phyloP scores from a whole-genome alignment of 1,140 invertebrate genomes.

The Drosophila yakuba region DNA sequence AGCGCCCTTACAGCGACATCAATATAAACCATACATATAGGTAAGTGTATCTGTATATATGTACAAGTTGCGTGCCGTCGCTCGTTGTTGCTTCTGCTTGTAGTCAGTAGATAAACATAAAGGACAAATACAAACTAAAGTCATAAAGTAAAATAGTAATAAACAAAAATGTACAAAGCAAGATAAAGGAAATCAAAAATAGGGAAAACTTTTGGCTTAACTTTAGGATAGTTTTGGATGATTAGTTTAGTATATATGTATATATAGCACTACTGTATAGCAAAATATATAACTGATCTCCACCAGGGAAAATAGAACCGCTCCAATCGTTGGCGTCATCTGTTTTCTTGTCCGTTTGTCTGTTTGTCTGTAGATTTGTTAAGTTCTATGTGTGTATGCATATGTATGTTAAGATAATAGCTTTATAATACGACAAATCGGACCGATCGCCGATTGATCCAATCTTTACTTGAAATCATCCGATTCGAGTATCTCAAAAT shows the following conservation, averaged over 20 bases:
- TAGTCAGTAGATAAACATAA: constrained; percentile 3
- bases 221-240: neutral
- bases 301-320: constrained; percentile 40
- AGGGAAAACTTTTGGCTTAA: constrained; percentile 14
- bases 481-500: constrained; percentile 81
- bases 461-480: constrained; percentile 75
- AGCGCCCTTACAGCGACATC: constrained; percentile 46
- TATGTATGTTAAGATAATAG: constrained; percentile 59
- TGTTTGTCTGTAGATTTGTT: neutral
- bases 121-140: constrained; percentile 13
- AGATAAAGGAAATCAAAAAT: neutral
- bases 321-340: constrained; percentile 16
- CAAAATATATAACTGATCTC: constrained; percentile 31
- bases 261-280: constrained; percentile 15
- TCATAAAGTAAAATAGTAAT: constrained; percentile 20
- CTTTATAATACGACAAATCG: constrained; percentile 62
- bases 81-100: neutral
- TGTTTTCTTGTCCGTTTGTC: constrained; percentile 2
- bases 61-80: constrained; percentile 33
- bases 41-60: constrained; percentile 23
- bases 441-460: constrained; percentile 1
- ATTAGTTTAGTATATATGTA: constrained; percentile 8
- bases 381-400: constrained; percentile 14
- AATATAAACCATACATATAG: constrained; percentile 44
- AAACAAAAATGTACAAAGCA: constrained; percentile 21